Evolutionary conservation across 2,888 invertebrate genomes (phyloP).

Genomic region (Aspidapion aeneum): DNA sequence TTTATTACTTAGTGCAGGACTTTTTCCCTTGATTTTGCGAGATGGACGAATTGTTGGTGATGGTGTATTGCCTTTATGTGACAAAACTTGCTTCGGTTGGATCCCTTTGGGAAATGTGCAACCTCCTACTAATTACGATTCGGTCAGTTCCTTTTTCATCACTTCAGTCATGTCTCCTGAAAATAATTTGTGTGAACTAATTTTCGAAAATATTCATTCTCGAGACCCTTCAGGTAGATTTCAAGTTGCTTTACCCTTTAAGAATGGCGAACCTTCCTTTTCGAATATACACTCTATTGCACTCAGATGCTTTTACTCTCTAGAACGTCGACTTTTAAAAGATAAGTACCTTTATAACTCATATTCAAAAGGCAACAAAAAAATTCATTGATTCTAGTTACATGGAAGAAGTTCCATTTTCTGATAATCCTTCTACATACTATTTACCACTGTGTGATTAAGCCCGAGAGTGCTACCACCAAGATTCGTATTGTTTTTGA

Average conservation of each 20-base stretch:
- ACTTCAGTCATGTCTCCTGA: slow-evolving; percentile 2
- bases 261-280: slow-evolving; percentile 8
- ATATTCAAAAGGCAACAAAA: slow-evolving; percentile 16
- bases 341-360: slow-evolving; percentile 2
- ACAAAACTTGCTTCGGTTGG: neutral
- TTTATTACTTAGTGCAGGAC: slow-evolving; percentile 1
- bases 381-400: slow-evolving; percentile 18
- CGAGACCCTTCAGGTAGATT: slow-evolving; percentile 12
- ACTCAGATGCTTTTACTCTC: slow-evolving; percentile 12
- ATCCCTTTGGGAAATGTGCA: no score
- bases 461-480: slow-evolving; percentile 24
- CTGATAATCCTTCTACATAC: neutral
- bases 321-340: slow-evolving; percentile 12
- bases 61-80: neutral
- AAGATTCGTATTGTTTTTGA: slow-evolving; percentile 29
- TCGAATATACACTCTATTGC: neutral
- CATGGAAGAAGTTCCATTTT: slow-evolving; percentile 11
- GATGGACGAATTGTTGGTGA: neutral
- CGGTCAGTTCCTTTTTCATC: neutral
- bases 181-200: slow-evolving; percentile 12
- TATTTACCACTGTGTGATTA: slow-evolving; percentile 28
- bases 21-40: neutral
- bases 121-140: neutral
- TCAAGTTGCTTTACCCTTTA: slow-evolving; percentile 15
- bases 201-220: slow-evolving; percentile 8